Evolutionary conservation across 2,797 vertebrate species (phyloP), one percentile per base, ranked within the genome.

Genomic region (Neoniphon sammara): DNA sequence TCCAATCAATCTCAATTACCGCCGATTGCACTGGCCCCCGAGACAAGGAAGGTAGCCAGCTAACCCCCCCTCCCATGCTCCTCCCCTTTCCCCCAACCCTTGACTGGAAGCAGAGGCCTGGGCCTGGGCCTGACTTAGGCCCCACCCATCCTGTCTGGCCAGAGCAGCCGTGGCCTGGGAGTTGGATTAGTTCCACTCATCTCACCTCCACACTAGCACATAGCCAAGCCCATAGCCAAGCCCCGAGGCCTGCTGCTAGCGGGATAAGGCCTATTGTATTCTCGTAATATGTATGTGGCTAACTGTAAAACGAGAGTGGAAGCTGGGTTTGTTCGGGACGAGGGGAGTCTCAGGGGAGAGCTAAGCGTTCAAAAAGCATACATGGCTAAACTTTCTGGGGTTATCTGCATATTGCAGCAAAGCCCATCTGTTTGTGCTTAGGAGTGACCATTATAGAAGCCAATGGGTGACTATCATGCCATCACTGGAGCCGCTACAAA

Each of bases 1-100:
- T 97, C 96, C 96, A 98, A 97, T 99, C 97, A 97, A 98, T 97
- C 97, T 98, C 97, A 97, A 97, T 98, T 97, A 95, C 94, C 94
- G 95, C 95, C 94, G 94, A 95, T 96, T 94, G 94, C 92, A 95
- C 93, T 88, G 93, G 94, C 94, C 94, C 93, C 91, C 89, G 93
- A 95, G 94, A 95, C 93, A 91, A 93, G 92, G 93, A 94, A 94
- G 94, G 94, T 95, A 95, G 94, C 94, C 94, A 94, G 91, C 93
- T 89, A 93, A 90, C 89, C 90, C 89, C 88, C 88, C 75, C 81
- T 53, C 58, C 83, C 63, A 87, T 78, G 89, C 90, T 93, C 93
- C 93, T 93, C 93, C 93, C 85, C 84, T 87, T 91, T 89, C 91
- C 92, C 91, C 83, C 85, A 73, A 88, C 91, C 87, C 86, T 90